Percentiles rank a stretch among this genome's conserved stretches.
These are phyloP conservation scores for Umimayanthus kanabou DNA, from an alignment of 92 coral and sea anemone species.

Conservation along the genomic window DNA sequence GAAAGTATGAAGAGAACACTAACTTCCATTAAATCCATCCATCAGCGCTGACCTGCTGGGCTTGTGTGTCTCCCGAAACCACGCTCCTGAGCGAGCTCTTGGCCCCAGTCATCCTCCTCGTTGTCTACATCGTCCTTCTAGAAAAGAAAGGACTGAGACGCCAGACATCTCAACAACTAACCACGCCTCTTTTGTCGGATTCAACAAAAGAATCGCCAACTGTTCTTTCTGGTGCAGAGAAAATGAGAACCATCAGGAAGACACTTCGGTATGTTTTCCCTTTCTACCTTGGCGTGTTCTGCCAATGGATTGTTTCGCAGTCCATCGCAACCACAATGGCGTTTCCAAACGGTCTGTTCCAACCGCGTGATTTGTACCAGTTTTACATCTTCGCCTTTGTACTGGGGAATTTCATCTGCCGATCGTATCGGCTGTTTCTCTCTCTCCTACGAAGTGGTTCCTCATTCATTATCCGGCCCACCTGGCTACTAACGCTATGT, in stretches of 20 bases:
- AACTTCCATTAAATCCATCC: not conserved
- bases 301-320: constrained; percentile 16
- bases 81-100: constrained; percentile 27
- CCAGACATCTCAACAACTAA: not conserved
- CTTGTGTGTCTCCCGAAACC: constrained; percentile 27
- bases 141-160: not conserved
- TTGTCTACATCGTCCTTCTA: constrained; percentile 18
- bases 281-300: constrained; percentile 11
- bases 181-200: not conserved
- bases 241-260: not conserved
- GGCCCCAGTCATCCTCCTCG: constrained; percentile 22
- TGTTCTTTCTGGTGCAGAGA: not conserved
- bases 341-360: constrained; percentile 21
- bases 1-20: not conserved
- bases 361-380: constrained; percentile 32
- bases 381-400: constrained; percentile 36
- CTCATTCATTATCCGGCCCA: constrained; percentile 25
- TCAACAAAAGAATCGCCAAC: not conserved
- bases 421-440: constrained; percentile 34
- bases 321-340: constrained; percentile 37
- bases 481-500: constrained; percentile 29
- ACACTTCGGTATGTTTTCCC: constrained; percentile 17
- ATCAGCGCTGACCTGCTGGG: constrained; percentile 21
- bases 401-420: constrained; percentile 13
- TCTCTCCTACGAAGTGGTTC: not conserved